Evolutionary conservation across 2,113 vertebrate species (phyloP).

Genomic region (Alouatta palliata): DNA sequence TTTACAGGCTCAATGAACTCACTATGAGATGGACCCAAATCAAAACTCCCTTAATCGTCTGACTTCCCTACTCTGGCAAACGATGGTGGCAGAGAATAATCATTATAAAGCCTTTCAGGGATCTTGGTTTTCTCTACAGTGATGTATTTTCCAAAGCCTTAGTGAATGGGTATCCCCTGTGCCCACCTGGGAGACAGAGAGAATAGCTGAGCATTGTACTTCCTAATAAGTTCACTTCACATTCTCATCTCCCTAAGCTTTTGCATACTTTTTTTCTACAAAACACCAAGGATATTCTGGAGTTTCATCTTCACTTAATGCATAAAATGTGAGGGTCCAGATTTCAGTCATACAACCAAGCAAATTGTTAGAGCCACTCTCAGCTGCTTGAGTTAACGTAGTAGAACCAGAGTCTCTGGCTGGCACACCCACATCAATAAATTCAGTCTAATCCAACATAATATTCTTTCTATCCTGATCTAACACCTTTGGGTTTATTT

Average conservation of each 20-base stretch:
- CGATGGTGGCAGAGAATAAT: not conserved
- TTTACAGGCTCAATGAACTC: not conserved
- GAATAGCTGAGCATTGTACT: not conserved
- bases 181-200: not conserved
- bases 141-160: not conserved
- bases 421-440: not conserved
- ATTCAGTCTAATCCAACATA: not conserved
- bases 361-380: not conserved
- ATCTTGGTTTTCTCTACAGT: not conserved
- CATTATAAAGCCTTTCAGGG: not conserved
- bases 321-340: not conserved
- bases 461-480: not conserved
- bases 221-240: not conserved
- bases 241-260: not conserved
- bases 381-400: not conserved
- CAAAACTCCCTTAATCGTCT: not conserved
- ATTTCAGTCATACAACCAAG: not conserved
- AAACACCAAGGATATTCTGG: not conserved
- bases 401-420: not conserved
- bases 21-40: not conserved
- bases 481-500: not conserved
- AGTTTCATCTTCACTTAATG: not conserved
- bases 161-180: not conserved
- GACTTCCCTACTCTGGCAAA: not conserved
- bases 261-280: not conserved